Base-by-base conservation (phyloP, 2,888 invertebrate genomes). In the Ryuthela nishihirai region DNA sequence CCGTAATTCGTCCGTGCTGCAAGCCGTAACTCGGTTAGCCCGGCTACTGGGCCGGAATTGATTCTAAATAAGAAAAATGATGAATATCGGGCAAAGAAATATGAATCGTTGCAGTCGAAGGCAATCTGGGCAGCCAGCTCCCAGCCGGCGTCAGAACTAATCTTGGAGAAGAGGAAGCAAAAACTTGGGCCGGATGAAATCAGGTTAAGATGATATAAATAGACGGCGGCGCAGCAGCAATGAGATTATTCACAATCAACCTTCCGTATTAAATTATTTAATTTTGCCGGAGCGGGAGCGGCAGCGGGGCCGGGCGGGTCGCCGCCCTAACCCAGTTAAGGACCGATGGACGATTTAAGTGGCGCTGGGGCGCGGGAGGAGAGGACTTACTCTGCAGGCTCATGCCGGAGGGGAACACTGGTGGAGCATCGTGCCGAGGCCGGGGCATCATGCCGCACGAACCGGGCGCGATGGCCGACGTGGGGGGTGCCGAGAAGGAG, bases 341-440 rank as follows among this genome's bases (percentile, higher is more conserved):
- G 35, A n/a, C n/a, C n/a, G n/a, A n/a, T n/a, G 53, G 20, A 25
- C 39, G 48, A 21, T 40, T 41, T 25, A 21, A 34, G n/a, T 34
- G 41, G 35, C 40, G 43, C 38, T 39, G 35, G 9, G 32, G 12
- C 10, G 41, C 49, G 9, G 21, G 4, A 12, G 40, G n/a, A 21
- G 35, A 20, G n/a, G 26, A 82, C 83, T 84, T 78, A 87, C 87
- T 85, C 79, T 87, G 87, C 65, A 87, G 77, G 73, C 87, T 87
- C 82, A 87, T 86, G 39, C 85, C 79, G 55, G 86, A 81, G 54
- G 86, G 85, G 73, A 87, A 87, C 5, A 60, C 42, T 9, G 53
- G 56, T 12, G 44, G 18, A n/a, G 32, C n/a, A 34, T 79, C 46
- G 79, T 77, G 66, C 77, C 78, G 64, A 69, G 70, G 56, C 80